Evolutionary conservation across 2,797 vertebrate species (phyloP).

Genomic region (Urosaurus nigricauda): DNA sequence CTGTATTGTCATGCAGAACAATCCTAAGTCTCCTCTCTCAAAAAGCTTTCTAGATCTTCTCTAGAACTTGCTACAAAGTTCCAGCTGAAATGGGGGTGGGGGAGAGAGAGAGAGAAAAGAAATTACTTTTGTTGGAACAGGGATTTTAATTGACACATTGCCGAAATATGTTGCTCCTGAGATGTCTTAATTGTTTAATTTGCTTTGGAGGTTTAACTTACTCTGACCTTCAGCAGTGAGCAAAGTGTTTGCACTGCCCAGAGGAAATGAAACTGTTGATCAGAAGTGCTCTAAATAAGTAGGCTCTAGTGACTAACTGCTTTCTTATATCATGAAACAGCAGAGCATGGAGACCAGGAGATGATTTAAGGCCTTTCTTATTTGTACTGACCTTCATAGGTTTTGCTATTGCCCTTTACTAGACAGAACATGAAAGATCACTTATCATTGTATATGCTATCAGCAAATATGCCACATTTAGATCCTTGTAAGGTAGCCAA

Average conservation of each 20-base stretch:
- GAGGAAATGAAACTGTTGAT: conserved; percentile 37
- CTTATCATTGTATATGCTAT: not conserved
- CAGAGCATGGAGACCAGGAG: conserved; percentile 27
- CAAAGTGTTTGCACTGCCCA: conserved; percentile 19
- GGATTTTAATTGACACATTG: conserved; percentile 13
- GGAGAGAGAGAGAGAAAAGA: not conserved
- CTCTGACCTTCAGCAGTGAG: conserved; percentile 44
- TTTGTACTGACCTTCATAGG: conserved; percentile 26
- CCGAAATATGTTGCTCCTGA: conserved; percentile 8
- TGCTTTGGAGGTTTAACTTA: not conserved
- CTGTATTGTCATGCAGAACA: too few relatives aligned
- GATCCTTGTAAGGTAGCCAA: not conserved
- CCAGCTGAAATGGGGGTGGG: not conserved
- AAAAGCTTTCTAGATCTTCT: not conserved
- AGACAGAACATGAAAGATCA: conserved; percentile 16
- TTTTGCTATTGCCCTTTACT: conserved; percentile 21
- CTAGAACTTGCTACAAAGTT: not conserved
- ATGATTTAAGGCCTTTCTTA: conserved; percentile 34
- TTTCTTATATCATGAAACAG: conserved; percentile 29
- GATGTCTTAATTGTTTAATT: conserved; percentile 30
- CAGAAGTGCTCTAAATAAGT: conserved; percentile 27
- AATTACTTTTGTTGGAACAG: not conserved
- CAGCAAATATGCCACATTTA: too few relatives aligned
- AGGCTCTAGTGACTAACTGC: conserved; percentile 37
- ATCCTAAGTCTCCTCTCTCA: not conserved